A percentile compares a stretch with the other conserved stretches of the same genome.
phyloP scores from a whole-genome alignment of 2,888 invertebrate species.

The Chrysodeixis includens region DNA sequence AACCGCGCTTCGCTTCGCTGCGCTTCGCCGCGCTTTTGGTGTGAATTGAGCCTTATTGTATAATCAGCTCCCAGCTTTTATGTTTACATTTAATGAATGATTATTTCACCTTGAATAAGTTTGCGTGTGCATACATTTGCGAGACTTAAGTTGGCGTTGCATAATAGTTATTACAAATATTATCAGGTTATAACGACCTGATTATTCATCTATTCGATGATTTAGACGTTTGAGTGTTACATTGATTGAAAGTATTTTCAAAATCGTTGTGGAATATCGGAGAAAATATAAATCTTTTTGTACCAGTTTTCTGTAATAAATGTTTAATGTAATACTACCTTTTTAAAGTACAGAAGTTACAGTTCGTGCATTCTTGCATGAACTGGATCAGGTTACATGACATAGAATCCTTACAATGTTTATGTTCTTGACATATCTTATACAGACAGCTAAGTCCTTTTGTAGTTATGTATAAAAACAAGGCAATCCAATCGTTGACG shows the following conservation, averaged over 20 bases:
- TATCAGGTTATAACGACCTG: not conserved
- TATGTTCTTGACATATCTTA: no score
- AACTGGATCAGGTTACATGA: not conserved
- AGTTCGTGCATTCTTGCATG: not conserved
- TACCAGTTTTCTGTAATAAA: not conserved
- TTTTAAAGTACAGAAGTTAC: not conserved
- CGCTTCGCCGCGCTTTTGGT: no score
- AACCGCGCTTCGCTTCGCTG: no score
- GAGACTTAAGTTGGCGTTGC: constrained; percentile 9
- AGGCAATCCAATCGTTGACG: no score
- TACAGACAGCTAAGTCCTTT: no score
- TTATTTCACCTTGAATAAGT: constrained; percentile 23
- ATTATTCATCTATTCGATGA: not conserved
- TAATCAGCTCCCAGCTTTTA: constrained; percentile 7
- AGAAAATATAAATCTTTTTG: no score
- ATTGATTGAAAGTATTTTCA: not conserved
- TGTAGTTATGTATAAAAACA: no score
- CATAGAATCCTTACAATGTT: not conserved
- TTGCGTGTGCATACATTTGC: constrained; percentile 19
- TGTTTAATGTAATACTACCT: not conserved
- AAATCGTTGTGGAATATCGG: not conserved
- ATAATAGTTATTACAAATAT: constrained; percentile 7
- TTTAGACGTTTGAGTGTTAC: not conserved
- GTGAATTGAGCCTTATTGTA: not conserved
- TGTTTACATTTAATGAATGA: constrained; percentile 15